Evolutionary conservation across 2,113 vertebrate genomes (phyloP), one percentile per base, ranked within the genome.

Genomic region (Serilophus lunatus): DNA sequence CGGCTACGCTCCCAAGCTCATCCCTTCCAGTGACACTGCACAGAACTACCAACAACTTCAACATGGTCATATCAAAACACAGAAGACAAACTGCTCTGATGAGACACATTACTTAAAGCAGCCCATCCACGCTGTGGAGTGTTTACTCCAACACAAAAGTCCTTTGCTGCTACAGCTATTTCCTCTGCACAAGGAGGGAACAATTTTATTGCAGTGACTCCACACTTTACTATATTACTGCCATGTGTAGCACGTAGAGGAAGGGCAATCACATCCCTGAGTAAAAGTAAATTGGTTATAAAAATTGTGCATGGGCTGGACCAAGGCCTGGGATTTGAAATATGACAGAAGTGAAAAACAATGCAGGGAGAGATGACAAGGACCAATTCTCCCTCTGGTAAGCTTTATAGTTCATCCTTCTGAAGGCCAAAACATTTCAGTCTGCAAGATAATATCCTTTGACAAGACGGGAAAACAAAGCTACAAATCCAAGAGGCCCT

Each of bases 381-480:
- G 49, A 70, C 36, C 1, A 0, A 56, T 69, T 69, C 40, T 53
- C 36, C 42, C 18, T 63, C 35, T 7, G 2, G 33, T 53, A 14
- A 84, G 47, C 47, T 95, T 81, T 54, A 61, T 20, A 84, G 47
- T 51, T 91, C 65, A 63, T 42, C 29, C 38, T 75, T 33, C 35
- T 66, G 64, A 93, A 70, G 82, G 77, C 78, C 11, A 77, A 54
- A 81, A 47, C 51, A 74, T 51, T 91, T 81, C 53, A 76, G 54
- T 12, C 59, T 60, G 45, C 54, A 92, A 77, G n/a, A 31, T 59
- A 68, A 92, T 54, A 31, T 50, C 70, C 45, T 91, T 61, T 2
- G 3, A 83, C 47, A 89, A 70, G 53, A 40, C 47, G 84, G 69
- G 59, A 91, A 90, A 90, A 47, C 42, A 83, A 88, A 89, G 16